These are phyloP conservation scores for Frankliniella fusca DNA, from an alignment of 2,888 invertebrate genomes.

Conservation along the genomic window DNA sequence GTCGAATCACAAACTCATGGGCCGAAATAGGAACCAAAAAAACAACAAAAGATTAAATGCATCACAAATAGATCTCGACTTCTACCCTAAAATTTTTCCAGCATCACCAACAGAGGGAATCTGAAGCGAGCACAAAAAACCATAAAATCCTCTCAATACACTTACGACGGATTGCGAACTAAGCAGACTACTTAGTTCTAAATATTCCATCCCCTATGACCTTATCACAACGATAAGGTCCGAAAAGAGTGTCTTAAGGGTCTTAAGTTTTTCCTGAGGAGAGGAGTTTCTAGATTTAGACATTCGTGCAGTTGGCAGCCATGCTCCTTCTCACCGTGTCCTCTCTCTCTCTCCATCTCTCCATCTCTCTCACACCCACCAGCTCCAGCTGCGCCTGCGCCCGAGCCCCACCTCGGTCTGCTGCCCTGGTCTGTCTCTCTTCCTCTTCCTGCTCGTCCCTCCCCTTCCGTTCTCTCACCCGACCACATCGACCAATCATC, in stretches of 20 bases:
- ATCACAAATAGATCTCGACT: constrained; percentile 20
- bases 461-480: not conserved
- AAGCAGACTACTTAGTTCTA: not conserved
- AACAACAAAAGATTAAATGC: constrained; percentile 18
- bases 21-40: not conserved
- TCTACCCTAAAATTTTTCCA: not conserved
- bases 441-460: not conserved
- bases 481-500: not conserved
- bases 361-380: not conserved
- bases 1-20: not conserved
- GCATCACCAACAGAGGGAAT: not conserved
- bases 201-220: not conserved
- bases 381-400: not conserved
- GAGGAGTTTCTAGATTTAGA: not conserved
- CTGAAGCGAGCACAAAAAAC: not conserved
- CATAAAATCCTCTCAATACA: not conserved
- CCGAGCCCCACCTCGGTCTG: not conserved
- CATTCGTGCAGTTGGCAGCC: not conserved
- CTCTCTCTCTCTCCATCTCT: constrained; percentile 1
- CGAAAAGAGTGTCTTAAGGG: not conserved
- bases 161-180: not conserved
- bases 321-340: not conserved
- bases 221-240: not conserved
- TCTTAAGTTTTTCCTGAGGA: not conserved
- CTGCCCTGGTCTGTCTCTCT: not conserved